Conservation (phyloP, 2,113 vertebrate genomes). For the Gymnocephalus cernua region DNA sequence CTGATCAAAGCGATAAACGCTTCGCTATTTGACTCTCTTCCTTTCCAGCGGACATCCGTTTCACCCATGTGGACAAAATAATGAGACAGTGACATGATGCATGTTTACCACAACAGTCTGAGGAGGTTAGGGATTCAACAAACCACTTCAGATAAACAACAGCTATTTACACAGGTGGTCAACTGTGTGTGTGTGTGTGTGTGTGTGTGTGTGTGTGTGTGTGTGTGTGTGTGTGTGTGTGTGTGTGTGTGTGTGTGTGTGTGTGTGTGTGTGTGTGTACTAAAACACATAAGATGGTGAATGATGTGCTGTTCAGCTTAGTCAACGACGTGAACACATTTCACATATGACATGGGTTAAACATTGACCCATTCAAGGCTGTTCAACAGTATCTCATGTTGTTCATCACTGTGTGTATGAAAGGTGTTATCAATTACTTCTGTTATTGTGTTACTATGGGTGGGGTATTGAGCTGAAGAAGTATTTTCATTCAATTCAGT, state of each 20-base stretch:
- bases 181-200: neutral
- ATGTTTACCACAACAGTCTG: conserved; percentile 2
- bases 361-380: neutral
- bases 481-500: neutral
- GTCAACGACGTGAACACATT: neutral
- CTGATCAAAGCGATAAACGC: conserved; percentile 44
- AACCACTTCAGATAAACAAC: neutral
- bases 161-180: neutral
- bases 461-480: neutral
- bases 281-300: neutral
- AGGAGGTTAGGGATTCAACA: neutral
- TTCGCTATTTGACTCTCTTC: conserved; percentile 37
- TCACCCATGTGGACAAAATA: neutral
- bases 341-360: conserved; percentile 9
- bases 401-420: neutral
- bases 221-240: neutral
- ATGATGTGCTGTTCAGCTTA: neutral
- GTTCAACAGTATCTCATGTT: neutral
- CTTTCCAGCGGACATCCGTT: conserved; percentile 41
- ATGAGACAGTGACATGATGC: conserved; percentile 5
- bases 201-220: neutral
- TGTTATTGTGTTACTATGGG: neutral
- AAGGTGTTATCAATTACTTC: neutral
- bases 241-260: conserved; percentile 12
- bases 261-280: no score